These are phyloP conservation scores for Xestia rhomboidea DNA, from an alignment of 2,888 invertebrate genomes.

Conservation along the genomic window DNA sequence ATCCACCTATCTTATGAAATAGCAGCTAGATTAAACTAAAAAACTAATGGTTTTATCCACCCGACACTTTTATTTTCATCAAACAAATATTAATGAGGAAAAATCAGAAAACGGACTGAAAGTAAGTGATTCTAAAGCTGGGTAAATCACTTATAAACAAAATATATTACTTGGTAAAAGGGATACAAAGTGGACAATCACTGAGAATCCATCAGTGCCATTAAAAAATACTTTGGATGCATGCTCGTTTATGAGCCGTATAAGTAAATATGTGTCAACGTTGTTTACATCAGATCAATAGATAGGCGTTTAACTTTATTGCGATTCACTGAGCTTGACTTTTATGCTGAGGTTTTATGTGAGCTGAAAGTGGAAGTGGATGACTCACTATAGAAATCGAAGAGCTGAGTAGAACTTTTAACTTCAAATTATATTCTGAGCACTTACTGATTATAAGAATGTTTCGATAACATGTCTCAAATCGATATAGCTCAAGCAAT, in stretches of 20 bases:
- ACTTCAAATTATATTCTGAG: not conserved
- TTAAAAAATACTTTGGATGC: conserved; percentile 21
- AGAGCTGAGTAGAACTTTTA: not conserved
- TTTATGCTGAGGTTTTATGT: not conserved
- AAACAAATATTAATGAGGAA: not conserved
- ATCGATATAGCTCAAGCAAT: conserved; percentile 29
- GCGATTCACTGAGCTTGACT: conserved; percentile 2
- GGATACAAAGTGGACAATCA: conserved; percentile 20
- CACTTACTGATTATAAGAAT: not conserved
- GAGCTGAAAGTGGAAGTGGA: not conserved
- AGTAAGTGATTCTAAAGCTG: not conserved
- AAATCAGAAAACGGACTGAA: not conserved
- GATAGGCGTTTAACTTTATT: not conserved
- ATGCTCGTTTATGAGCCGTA: conserved; percentile 26
- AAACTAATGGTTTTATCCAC: not conserved
- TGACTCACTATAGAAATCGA: not conserved
- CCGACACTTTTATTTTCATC: not conserved
- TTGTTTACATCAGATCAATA: conserved; percentile 17
- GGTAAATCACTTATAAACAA: not conserved
- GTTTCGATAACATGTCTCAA: not conserved
- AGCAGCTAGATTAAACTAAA: not conserved
- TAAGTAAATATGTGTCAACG: conserved; percentile 21
- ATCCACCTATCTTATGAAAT: conserved; percentile 9
- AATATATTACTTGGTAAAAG: not conserved
- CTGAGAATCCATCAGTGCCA: conserved; percentile 26